phyloP scores from a whole-genome alignment of 2,113 vertebrate genomes.

The Dermatemys mawii region DNA sequence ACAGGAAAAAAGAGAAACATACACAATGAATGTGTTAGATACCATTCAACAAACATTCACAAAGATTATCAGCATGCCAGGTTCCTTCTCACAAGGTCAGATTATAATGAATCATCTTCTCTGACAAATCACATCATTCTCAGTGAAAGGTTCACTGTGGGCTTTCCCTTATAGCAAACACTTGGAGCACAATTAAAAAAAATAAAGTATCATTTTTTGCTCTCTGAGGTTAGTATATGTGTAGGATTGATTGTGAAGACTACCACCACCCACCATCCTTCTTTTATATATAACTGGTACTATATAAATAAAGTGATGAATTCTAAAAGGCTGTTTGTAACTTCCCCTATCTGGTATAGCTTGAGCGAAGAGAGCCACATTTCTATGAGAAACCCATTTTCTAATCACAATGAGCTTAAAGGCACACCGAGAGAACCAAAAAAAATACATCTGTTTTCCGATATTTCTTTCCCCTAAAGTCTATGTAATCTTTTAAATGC shows the following conservation, averaged over 20 bases:
- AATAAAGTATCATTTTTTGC: background rate
- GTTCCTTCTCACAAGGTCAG: background rate
- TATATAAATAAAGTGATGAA: background rate
- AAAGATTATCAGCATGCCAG: background rate
- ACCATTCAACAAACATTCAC: background rate
- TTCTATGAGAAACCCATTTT: accelerated
- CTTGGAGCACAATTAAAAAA: background rate
- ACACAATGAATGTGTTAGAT: background rate
- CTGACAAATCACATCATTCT: background rate
- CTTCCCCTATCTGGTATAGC: background rate
- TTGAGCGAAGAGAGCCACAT: background rate
- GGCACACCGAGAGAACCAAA: background rate
- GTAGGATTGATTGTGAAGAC: background rate
- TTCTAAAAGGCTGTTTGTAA: background rate
- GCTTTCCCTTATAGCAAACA: background rate
- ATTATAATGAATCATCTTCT: background rate
- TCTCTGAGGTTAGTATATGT: background rate
- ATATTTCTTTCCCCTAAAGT: background rate
- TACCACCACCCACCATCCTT: background rate
- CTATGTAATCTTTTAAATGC: background rate
- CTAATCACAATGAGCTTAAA: background rate
- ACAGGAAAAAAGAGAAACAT: background rate
- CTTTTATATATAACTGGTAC: no score
- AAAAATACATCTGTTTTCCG: accelerated
- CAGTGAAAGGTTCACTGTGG: background rate